Evolutionary conservation across 2,888 invertebrate species (phyloP), one percentile per base, ranked within the genome.

Genomic region (Liopterus haemorrhoidalis): DNA sequence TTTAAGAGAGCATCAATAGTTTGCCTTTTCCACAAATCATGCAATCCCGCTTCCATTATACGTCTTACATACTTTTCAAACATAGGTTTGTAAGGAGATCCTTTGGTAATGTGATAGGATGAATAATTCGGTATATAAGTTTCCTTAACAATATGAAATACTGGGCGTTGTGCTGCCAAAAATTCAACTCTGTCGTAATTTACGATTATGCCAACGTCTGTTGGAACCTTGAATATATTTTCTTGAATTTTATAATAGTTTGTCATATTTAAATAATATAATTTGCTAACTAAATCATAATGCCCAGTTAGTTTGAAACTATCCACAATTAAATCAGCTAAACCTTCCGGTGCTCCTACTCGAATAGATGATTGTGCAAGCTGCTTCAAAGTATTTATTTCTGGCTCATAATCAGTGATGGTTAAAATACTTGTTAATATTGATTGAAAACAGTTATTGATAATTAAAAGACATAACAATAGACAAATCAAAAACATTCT

Each of bases 241-340:
- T n/a, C n/a, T n/a, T n/a, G n/a, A n/a, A n/a, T n/a, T n/a, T n/a
- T n/a, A n/a, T n/a, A n/a, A n/a, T n/a, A n/a, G n/a, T n/a, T n/a
- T n/a, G n/a, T n/a, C n/a, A 38, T 16, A 18, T 36, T 21, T 27
- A 28, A 11, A 14, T 21, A 12, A 21, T 9, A 6, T 8, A 43
- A 20, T 21, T 43, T 36, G 12, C 16, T 9, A 28, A 12, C 36
- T 43, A 3, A n/a, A n/a, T n/a, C n/a, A n/a, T n/a, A n/a, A n/a
- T n/a, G n/a, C n/a, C n/a, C n/a, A n/a, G 43, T 36, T n/a, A 36
- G 36, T n/a, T 36, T 20, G 21, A 36, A 43, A 15, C 21, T 43
- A 20, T 21, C 21, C 20, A 43, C 37, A 16, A 43, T 12, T 11
- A 43, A 28, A 15, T 36, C 28, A n/a, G n/a, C n/a, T n/a, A n/a